Base-by-base conservation (phyloP, 2,888 invertebrate genomes). In the Priocnemis perturbator region DNA sequence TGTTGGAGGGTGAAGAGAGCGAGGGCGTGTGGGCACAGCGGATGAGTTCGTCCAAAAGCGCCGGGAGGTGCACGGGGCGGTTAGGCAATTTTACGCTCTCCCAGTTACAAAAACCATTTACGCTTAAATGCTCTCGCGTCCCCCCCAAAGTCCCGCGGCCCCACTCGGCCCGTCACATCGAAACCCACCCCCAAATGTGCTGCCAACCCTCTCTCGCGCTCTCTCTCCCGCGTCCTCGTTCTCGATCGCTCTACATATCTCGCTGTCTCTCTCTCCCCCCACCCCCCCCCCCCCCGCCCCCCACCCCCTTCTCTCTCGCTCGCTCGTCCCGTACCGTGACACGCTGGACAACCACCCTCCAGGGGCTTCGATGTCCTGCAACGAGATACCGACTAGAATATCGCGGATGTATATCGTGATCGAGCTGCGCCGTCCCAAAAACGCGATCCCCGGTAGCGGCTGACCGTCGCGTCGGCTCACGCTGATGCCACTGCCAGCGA, bases 51-150 rank as follows among this genome's bases (percentile, higher is more conserved):
- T 78, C 81, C 83, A 83, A 83, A 79, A 83, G 79, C 82, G 78
- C 74, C 81, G 82, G 80, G 78, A 81, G 79, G 77, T 81, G 82
- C 83, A 83, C 81, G 80, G 78, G 82, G 84, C 83, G 87, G 87
- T 88, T 86, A 86, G 87, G 86, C 88, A 88, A 88, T 88, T 88
- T 88, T 87, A 88, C 88, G 88, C 87, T 88, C 85, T 85, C 83
- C 85, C 87, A 87, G 87, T 87, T 86, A 86, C 88, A 87, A 88
- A 88, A 88, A 88, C 85, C 87, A 87, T 88, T 87, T 84, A 86
- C 86, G 88, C 85, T 87, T 85, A 87, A 88, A 88, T 87, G 86
- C 85, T 80, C 82, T 83, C 83, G 80, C 83, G 78, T 77, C 77
- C 76, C 77, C 77, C 37, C 74, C 75, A 78, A 77, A 82, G 83